Evolutionary conservation across 2,797 vertebrate genomes (phyloP).

Genomic region (Poecilia velifera): DNA sequence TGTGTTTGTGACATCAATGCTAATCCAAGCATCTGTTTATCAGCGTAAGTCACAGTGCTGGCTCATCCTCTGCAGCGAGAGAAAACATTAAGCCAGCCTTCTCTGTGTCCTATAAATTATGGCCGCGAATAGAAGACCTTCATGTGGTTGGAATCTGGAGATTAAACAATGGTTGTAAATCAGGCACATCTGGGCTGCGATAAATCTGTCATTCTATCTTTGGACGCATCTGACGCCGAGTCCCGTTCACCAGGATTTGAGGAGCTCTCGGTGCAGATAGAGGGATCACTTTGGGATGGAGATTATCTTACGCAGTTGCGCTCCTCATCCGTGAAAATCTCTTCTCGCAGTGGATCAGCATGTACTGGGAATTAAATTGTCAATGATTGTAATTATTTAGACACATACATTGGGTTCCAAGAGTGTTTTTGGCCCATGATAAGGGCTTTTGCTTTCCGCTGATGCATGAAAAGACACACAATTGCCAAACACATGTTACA

Average conservation of each 20-base stretch:
- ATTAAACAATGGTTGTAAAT: slow-evolving; percentile 80
- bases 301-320: slow-evolving; percentile 45
- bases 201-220: slow-evolving; percentile 73
- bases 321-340: slow-evolving; percentile 55
- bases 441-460: slow-evolving; percentile 27
- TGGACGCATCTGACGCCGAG: slow-evolving; percentile 56
- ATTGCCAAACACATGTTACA: slow-evolving; percentile 24
- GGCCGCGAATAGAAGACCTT: slow-evolving; percentile 65
- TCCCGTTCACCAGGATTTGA: slow-evolving; percentile 53
- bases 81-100: slow-evolving; percentile 68
- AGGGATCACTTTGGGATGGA: slow-evolving; percentile 51
- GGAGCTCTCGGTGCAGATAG: slow-evolving; percentile 53
- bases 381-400: slow-evolving; percentile 47
- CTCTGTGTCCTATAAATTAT: slow-evolving; percentile 70
- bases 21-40: slow-evolving; percentile 71
- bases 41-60: slow-evolving; percentile 54
- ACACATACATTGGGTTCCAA: slow-evolving; percentile 37
- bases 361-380: slow-evolving; percentile 49
- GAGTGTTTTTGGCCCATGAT: slow-evolving; percentile 44
- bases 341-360: slow-evolving; percentile 42
- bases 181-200: slow-evolving; percentile 65
- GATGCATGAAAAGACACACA: slow-evolving; percentile 26
- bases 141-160: slow-evolving; percentile 80
- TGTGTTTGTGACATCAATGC: slow-evolving; percentile 69
- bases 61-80: slow-evolving; percentile 60